Evolutionary conservation across 2,113 vertebrate genomes (phyloP).

Genomic region (Microtus pennsylvanicus): DNA sequence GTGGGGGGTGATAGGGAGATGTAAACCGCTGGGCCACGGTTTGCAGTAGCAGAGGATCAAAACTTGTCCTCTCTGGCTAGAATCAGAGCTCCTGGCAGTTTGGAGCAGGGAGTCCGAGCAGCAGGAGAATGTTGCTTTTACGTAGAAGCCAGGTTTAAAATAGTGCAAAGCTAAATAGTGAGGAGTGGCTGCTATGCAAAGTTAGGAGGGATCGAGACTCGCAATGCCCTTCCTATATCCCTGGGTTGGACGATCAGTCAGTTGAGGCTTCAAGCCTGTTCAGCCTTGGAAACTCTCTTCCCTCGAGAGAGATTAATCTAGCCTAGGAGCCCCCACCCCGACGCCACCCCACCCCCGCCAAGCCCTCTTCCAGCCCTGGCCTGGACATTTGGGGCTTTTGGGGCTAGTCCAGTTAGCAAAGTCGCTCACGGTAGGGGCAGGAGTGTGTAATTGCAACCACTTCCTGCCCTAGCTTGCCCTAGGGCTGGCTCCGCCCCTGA

Average conservation of each 20-base stretch:
- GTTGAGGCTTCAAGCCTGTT: constrained; percentile 7
- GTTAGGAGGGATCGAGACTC: constrained; percentile 4
- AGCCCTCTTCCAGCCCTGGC: constrained; percentile 15
- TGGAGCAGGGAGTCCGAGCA: neutral
- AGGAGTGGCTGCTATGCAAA: neutral
- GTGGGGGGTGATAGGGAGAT: neutral
- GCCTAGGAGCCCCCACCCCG: neutral
- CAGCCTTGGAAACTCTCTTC: constrained; percentile 49
- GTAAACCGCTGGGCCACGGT: neutral
- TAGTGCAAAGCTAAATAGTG: neutral
- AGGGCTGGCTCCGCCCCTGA: constrained; percentile 77
- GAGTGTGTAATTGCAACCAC: constrained; percentile 81
- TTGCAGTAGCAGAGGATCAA: constrained; percentile 58
- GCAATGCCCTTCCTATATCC: neutral
- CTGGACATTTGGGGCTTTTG: constrained; percentile 58
- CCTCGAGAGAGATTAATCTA: constrained; percentile 50
- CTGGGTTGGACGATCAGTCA: neutral
- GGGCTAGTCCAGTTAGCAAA: constrained; percentile 51
- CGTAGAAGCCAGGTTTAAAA: constrained; percentile 56
- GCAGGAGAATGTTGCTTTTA: constrained; percentile 42
- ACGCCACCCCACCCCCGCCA: neutral
- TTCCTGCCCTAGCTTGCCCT: constrained; percentile 81
- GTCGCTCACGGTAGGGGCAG: constrained; percentile 62
- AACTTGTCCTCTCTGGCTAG: constrained; percentile 35
- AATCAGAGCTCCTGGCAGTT: constrained; percentile 42